These are phyloP conservation scores for Diplogasteroides magnus DNA, from an alignment of 1,140 invertebrate genomes.

Conservation along the genomic window DNA sequence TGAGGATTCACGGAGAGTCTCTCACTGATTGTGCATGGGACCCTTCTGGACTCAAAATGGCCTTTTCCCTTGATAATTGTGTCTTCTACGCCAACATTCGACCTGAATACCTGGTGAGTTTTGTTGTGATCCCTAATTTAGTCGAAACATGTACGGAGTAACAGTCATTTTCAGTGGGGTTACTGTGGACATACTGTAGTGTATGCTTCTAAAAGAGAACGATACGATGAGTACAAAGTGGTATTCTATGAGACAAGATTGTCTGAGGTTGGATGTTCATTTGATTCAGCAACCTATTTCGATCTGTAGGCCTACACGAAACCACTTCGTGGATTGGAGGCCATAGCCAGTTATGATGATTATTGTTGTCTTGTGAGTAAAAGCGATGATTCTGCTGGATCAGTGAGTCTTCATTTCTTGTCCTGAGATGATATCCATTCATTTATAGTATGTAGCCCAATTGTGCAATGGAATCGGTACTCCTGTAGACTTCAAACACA, in stretches of 20 bases:
- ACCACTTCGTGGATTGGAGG: neutral
- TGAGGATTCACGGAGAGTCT: neutral
- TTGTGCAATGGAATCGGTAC: neutral
- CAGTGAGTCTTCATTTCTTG: too few relatives aligned
- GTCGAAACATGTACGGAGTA: neutral
- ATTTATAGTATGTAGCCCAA: neutral
- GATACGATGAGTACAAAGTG: neutral
- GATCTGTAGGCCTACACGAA: neutral
- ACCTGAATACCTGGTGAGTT: neutral
- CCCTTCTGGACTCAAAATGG: neutral
- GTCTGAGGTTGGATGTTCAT: neutral
- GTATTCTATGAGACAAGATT: neutral
- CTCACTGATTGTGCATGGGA: neutral
- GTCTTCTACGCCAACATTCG: neutral
- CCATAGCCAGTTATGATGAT: neutral
- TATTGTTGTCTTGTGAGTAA: neutral
- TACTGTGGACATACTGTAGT: neutral
- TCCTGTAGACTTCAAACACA: neutral
- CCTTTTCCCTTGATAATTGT: neutral
- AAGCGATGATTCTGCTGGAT: too few relatives aligned
- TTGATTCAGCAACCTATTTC: too few relatives aligned
- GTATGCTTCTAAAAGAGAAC: neutral
- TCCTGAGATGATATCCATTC: neutral
- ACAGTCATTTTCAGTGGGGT: neutral
- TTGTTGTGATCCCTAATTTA: neutral